Conservation (phyloP, 2,888 invertebrate genomes). For the Microdon myrmicae region DNA sequence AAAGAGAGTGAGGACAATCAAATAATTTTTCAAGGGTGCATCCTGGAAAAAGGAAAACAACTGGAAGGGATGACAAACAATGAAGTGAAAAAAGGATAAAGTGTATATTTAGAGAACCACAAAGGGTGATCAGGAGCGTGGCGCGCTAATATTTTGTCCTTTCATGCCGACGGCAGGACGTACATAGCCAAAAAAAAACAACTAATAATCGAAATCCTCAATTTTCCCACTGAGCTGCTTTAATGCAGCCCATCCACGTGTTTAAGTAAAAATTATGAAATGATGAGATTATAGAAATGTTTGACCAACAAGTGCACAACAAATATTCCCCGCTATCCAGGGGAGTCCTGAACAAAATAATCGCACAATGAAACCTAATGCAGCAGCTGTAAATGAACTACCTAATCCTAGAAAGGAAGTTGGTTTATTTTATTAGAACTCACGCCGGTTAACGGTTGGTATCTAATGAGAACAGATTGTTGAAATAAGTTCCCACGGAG, state of each 20-base stretch:
- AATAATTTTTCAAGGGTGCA: constrained; percentile 48
- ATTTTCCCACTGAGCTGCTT: constrained; percentile 8
- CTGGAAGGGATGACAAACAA: constrained; percentile 7
- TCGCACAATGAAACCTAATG: constrained; percentile 17
- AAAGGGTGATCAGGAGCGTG: constrained; percentile 32
- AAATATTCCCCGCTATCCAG: constrained; percentile 25
- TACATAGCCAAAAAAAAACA: constrained; percentile 29
- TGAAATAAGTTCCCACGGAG: background rate
- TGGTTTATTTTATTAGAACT: constrained; percentile 13
- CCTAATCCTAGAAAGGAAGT: constrained; percentile 2
- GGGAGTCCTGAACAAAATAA: constrained; percentile 11
- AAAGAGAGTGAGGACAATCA: constrained; percentile 14
- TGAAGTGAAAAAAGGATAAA: background rate
- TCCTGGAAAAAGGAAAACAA: constrained; percentile 32
- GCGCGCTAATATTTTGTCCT: constrained; percentile 28
- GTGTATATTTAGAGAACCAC: constrained; percentile 22
- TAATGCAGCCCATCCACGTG: constrained; percentile 13
- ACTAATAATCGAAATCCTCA: background rate
- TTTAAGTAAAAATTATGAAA: constrained; percentile 10
- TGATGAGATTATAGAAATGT: constrained; percentile 15
- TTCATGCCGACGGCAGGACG: constrained; percentile 8
- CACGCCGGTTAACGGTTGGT: background rate
- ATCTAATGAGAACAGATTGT: constrained; percentile 4
- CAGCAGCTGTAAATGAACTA: constrained; percentile 11
- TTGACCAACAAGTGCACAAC: constrained; percentile 7